Evolutionary conservation across 2,113 vertebrate species (phyloP).

Genomic region (Oryzias celebensis): DNA sequence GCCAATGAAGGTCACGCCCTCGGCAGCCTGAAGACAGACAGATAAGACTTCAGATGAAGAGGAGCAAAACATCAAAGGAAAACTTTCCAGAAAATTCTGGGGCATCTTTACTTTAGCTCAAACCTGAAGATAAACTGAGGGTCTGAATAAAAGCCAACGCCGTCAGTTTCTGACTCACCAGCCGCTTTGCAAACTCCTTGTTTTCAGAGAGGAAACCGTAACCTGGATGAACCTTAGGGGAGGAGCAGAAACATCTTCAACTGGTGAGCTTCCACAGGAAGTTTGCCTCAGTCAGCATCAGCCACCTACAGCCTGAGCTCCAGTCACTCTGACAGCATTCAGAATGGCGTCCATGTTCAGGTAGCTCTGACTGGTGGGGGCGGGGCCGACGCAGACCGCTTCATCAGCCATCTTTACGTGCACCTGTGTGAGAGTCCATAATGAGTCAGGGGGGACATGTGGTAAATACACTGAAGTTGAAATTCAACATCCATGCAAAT

Average conservation of each 20-base stretch:
- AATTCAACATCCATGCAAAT: no score
- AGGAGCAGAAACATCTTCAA: neutral
- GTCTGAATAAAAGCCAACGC: no score
- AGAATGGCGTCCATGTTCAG: conserved; percentile 98
- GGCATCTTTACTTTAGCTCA: no score
- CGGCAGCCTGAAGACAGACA: conserved; percentile 79
- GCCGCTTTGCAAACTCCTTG: conserved; percentile 90
- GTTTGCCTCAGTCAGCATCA: no score
- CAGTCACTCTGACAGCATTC: conserved; percentile 87
- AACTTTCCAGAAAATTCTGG: neutral
- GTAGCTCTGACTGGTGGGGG: conserved; percentile 95
- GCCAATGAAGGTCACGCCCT: conserved; percentile 90
- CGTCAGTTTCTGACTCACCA: conserved; percentile 81
- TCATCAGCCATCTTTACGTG: conserved; percentile 98
- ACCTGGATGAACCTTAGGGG: conserved; percentile 90
- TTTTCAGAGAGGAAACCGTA: conserved; percentile 99
- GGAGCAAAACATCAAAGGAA: neutral
- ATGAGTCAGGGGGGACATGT: no score
- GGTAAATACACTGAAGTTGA: no score
- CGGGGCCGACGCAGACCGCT: conserved; percentile 92
- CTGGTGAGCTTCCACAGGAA: no score
- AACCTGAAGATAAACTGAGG: no score
- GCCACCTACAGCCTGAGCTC: conserved; percentile 92
- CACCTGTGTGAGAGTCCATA: conserved; percentile 78
- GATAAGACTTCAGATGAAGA: neutral